Base-by-base conservation (phyloP, 2,797 vertebrate genomes). In the Coilia nasus region DNA sequence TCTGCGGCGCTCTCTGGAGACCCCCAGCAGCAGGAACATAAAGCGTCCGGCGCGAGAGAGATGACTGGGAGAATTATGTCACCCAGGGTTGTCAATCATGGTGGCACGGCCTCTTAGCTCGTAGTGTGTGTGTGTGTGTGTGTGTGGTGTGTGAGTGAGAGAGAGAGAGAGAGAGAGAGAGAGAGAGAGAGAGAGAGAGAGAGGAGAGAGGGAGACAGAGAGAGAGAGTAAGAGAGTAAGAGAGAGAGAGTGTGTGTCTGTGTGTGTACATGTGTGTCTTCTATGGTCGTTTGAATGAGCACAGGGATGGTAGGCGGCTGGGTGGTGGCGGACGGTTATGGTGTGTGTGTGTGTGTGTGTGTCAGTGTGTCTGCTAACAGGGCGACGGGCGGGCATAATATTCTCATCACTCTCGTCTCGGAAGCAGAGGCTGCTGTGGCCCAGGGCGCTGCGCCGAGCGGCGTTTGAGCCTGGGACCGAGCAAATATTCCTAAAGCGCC, bases 321-420 rank as follows among this genome's bases (percentile, higher is more conserved):
- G 91, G 90, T 90, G 88, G 92, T 95, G 95, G 94, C 10, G 67
- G 28, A 35, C 67, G 14, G 23, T 71, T 71, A 35, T 71, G 28
- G 62, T 94, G 14, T 67, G 62, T 67, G 57, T 59, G 57, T 59
- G 17, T 41, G 19, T 60, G 84, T 82, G 86, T 81, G 86, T 6
- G 83, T 78, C 31, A 44, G 62, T 60, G 85, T 78, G 83, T 84
- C 84, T 85, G 87, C 85, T 97, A 96, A 96, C 95, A 94, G 95
- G 87, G 94, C 96, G 96, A 96, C 97, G 97, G 96, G 97, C 96
- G 96, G 96, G 96, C 95, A 97, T 98, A 98, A 98, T 98, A 97
- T 98, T 98, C 96, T 97, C 97, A 99, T 99, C 97, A 99, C 97
- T 99, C 98, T 98, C 97, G 96, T 94, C 96, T 97, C 92, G 86